Base-by-base conservation (phyloP, 2,797 vertebrate genomes). In the Mustela erminea region DNA sequence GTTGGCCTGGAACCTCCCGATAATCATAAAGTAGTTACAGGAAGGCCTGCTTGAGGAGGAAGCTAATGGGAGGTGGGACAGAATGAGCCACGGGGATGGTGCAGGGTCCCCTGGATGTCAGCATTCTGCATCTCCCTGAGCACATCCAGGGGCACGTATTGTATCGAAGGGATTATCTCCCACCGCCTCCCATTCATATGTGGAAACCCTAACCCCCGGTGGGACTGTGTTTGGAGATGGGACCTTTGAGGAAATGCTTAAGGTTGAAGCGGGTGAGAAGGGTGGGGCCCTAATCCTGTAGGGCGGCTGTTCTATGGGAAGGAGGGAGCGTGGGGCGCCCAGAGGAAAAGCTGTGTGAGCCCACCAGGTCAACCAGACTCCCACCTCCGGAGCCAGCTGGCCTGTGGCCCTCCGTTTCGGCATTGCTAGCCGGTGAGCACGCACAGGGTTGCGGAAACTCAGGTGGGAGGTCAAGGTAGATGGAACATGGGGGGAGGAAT, bases 31-130 rank as follows among this genome's bases (percentile, higher is more conserved):
- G 56, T 82, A 35, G 17, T 41, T 35, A 38, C 35, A 56, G 38
- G 60, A 66, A 92, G 38, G n/a, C n/a, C 8, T 62, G 29, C 18
- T 74, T 93, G 10, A 49, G 4, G 15, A 3, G 25, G 6, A 13
- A 23, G 18, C 43, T 75, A 4, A 32, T 0, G 0, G 3, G n/a
- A 66, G 52, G 38, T 20, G 0, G 6, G 88, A 35, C 15, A 18
- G 20, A 49, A 13, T 32, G 58, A 80, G 72, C 46, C n/a, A 3
- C 0, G 1, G 32, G 18, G 41, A 18, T 49, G 14, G 49, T 14
- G 46, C 52, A 10, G 29, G 21, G 46, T 68, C 72, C 49, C 11
- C 75, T 56, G 15, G 7, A 17, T 3, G 27, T 38, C 56, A 9
- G 25, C 13, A 62, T 78, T 27, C 41, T 29, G 11, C 3, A 5